These are phyloP conservation scores for Cirrhinus mrigala DNA, from an alignment of 2,797 vertebrate genomes.

Conservation along the genomic window DNA sequence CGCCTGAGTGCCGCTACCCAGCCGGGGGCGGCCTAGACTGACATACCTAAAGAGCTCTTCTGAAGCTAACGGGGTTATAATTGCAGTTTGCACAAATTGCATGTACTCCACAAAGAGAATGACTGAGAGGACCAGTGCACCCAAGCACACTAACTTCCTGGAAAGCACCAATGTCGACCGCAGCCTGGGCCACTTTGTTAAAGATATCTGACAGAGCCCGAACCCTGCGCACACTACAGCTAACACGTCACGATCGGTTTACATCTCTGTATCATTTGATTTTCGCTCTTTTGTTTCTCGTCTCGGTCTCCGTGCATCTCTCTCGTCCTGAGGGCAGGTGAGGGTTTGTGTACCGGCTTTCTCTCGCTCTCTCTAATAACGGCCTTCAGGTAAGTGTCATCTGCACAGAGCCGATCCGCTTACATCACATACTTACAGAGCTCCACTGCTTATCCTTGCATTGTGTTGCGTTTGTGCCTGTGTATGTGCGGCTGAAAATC, in stretches of 20 bases:
- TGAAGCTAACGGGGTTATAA: constrained; percentile 28
- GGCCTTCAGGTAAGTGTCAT: constrained; percentile 39
- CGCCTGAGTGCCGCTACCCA: constrained; percentile 33
- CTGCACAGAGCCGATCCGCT: constrained; percentile 22
- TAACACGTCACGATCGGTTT: constrained; percentile 41
- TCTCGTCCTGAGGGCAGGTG: constrained; percentile 43
- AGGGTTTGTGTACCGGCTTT: constrained; percentile 46
- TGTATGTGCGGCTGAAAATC: neutral
- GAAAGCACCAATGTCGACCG: constrained; percentile 44
- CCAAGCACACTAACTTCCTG: constrained; percentile 43
- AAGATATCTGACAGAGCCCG: constrained; percentile 41
- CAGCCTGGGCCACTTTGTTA: constrained; percentile 12
- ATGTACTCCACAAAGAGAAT: constrained; percentile 10
- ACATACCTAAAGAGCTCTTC: constrained; percentile 59
- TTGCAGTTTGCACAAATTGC: constrained; percentile 27
- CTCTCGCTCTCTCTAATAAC: constrained; percentile 25
- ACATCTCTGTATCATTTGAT: constrained; percentile 36
- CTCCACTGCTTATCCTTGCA: neutral
- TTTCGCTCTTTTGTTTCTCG: constrained; percentile 33
- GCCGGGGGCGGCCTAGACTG: constrained; percentile 45
- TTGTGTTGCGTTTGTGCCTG: neutral
- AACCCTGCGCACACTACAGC: constrained; percentile 26
- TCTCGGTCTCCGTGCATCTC: constrained; percentile 24
- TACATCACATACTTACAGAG: neutral
- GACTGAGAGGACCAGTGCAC: constrained; percentile 25